Evolutionary conservation across 2,888 invertebrate species (phyloP).

Genomic region (Adelphocoris suturalis): DNA sequence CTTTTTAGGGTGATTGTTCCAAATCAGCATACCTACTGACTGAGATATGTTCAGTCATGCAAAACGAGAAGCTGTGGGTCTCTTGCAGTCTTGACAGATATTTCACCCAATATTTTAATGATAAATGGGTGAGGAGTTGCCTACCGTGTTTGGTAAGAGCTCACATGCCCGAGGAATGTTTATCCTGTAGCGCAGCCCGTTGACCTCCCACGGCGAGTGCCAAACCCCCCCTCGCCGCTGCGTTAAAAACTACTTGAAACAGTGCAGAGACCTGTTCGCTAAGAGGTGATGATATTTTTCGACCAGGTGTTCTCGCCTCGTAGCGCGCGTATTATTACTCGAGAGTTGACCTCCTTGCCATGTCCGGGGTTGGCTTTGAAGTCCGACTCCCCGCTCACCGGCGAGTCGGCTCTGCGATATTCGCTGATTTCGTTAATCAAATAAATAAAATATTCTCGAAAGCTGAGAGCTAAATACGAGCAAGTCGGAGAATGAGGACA

Average conservation of each 20-base stretch:
- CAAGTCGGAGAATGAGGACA: too few species aligned
- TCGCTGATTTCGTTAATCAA: too few species aligned
- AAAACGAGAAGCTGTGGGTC: too few species aligned
- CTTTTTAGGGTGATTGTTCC: too few species aligned
- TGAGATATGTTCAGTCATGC: too few species aligned
- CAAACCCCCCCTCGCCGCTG: neutral
- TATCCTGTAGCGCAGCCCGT: neutral
- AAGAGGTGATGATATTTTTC: conserved; percentile 49
- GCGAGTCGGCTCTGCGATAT: too few species aligned
- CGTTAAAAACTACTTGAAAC: conserved; percentile 28
- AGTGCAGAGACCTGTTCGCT: conserved; percentile 29
- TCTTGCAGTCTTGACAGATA: too few species aligned
- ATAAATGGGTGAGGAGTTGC: neutral
- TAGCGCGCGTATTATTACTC: conserved; percentile 37
- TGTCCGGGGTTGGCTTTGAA: conserved; percentile 51
- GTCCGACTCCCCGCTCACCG: neutral
- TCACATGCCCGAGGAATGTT: neutral
- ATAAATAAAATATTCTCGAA: too few species aligned
- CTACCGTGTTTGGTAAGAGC: neutral
- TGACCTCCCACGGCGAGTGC: conserved; percentile 19
- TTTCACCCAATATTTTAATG: too few species aligned
- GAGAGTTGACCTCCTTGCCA: conserved; percentile 55
- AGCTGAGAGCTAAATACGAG: too few species aligned
- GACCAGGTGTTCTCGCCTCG: conserved; percentile 32
- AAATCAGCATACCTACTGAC: too few species aligned